Conservation (phyloP, 2,113 vertebrate species). For the Psephotus haematonotus region DNA sequence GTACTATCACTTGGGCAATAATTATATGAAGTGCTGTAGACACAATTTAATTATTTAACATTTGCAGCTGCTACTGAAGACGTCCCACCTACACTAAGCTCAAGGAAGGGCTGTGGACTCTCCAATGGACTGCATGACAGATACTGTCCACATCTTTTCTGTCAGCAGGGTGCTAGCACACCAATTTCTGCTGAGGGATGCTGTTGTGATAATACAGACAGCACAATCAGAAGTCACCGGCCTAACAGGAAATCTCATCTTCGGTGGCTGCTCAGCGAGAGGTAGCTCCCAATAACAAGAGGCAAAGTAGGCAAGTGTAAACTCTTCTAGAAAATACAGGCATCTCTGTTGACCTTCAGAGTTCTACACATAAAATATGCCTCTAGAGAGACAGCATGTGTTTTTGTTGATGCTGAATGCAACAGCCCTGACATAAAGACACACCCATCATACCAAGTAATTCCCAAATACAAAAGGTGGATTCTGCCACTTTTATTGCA, state of each 20-base stretch:
- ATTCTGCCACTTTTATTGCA: neutral
- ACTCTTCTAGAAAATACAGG: neutral
- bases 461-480: neutral
- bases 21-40: slow-evolving; percentile 41
- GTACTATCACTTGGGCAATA: slow-evolving; percentile 20
- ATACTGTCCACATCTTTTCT: neutral
- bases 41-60: slow-evolving; percentile 49
- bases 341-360: neutral
- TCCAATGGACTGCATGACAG: neutral
- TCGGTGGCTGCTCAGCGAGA: neutral
- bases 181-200: neutral
- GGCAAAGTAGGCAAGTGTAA: neutral
- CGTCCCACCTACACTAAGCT: neutral
- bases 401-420: neutral
- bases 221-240: neutral
- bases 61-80: neutral
- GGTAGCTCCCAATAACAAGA: neutral
- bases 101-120: neutral
- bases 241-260: neutral
- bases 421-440: neutral
- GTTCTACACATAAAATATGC: neutral
- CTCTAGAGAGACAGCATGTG: neutral
- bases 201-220: neutral
- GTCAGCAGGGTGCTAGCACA: neutral
- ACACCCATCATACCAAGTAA: neutral